Evolutionary conservation across 2,797 vertebrate genomes (phyloP).

Genomic region (Crypturellus tataupa): DNA sequence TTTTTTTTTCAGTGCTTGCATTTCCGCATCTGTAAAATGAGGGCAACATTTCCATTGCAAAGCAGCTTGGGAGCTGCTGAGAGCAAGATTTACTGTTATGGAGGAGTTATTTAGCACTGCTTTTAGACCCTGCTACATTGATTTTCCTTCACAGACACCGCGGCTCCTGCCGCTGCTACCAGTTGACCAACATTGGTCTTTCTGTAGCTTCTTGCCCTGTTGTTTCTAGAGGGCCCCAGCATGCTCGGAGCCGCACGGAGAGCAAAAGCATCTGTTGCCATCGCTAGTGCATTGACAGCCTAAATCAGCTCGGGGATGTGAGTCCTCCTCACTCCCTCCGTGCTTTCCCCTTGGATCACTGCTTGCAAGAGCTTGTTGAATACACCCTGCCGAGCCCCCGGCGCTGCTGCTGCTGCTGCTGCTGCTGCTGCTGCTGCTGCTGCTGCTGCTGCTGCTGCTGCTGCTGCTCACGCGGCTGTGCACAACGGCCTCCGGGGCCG

Average conservation of each 20-base stretch:
- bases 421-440: not conserved
- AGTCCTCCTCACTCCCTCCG: not conserved
- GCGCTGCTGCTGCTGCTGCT: not conserved
- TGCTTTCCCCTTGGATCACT: accelerated
- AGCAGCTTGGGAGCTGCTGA: slow-evolving; percentile 9
- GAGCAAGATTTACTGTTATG: slow-evolving; percentile 53
- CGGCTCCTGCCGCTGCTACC: slow-evolving; percentile 26
- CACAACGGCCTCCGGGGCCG: accelerated
- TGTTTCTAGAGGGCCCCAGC: not conserved
- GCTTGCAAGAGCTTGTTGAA: not conserved
- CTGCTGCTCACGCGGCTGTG: not conserved
- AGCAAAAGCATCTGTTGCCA: not conserved
- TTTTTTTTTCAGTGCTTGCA: slow-evolving; percentile 33
- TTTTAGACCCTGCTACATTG: slow-evolving; percentile 39
- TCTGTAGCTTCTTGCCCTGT: not conserved
- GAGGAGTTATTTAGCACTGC: slow-evolving; percentile 45
- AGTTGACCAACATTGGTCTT: not conserved
- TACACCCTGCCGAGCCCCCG: not conserved
- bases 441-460: not conserved
- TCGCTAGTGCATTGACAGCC: not conserved
- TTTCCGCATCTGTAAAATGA: not conserved
- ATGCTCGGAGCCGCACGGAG: not conserved
- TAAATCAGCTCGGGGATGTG: not conserved
- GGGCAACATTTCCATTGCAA: not conserved
- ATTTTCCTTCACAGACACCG: slow-evolving; percentile 32